These are phyloP conservation scores for Elephantulus edwardii DNA, from an alignment of 2,113 vertebrate species.

Conservation along the genomic window DNA sequence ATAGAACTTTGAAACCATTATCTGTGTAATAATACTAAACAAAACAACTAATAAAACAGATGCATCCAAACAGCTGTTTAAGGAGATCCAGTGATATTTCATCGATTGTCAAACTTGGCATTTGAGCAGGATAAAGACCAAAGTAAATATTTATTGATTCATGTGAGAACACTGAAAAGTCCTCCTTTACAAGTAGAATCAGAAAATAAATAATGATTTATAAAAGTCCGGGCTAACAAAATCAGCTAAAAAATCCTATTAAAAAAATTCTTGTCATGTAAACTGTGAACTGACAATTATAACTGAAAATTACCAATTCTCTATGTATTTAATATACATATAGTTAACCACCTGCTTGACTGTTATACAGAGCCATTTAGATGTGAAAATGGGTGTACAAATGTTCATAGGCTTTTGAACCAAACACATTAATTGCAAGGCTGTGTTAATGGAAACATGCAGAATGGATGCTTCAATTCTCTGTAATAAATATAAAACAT, in stretches of 20 bases:
- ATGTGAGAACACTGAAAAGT: slow-evolving; percentile 64
- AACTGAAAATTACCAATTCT: slow-evolving; percentile 81
- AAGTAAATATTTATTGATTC: slow-evolving; percentile 78
- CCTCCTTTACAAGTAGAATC: slow-evolving; percentile 66
- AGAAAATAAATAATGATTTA: slow-evolving; percentile 80
- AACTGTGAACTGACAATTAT: slow-evolving; percentile 78
- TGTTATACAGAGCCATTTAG: slow-evolving; percentile 73
- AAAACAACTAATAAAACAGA: slow-evolving; percentile 67
- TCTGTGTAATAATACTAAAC: slow-evolving; percentile 76
- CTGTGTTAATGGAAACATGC: slow-evolving; percentile 74
- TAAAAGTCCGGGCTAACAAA: slow-evolving; percentile 73
- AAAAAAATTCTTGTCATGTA: slow-evolving; percentile 77
- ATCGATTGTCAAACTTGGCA: slow-evolving; percentile 73
- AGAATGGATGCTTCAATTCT: slow-evolving; percentile 52
- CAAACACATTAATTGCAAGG: slow-evolving; percentile 78
- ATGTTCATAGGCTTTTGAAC: slow-evolving; percentile 80
- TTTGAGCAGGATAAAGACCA: slow-evolving; percentile 74
- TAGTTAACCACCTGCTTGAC: slow-evolving; percentile 82
- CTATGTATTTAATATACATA: slow-evolving; percentile 81
- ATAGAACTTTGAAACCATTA: slow-evolving; percentile 75
- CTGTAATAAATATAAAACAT: slow-evolving; percentile 74
- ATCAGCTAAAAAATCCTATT: slow-evolving; percentile 78
- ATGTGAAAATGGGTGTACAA: slow-evolving; percentile 76
- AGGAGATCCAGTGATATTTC: slow-evolving; percentile 69
- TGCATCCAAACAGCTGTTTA: slow-evolving; percentile 76